Conservation (phyloP, 2,797 vertebrate species). For the Pogonophryne albipinna region DNA sequence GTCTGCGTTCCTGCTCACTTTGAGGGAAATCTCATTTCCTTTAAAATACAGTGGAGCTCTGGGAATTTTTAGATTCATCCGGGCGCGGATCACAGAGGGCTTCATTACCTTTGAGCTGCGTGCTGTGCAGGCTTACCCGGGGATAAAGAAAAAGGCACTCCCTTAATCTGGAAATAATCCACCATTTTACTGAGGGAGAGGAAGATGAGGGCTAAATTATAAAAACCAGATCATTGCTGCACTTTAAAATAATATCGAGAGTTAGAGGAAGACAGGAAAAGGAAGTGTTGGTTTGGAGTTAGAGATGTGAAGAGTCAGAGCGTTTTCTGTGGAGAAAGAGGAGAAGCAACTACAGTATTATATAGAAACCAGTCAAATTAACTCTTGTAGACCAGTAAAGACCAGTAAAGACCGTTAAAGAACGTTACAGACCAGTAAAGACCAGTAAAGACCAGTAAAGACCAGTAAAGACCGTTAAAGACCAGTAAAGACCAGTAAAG, state of each 20-base stretch:
- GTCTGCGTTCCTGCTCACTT: constrained; percentile 43
- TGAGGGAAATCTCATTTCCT: constrained; percentile 73
- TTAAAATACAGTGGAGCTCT: constrained; percentile 72
- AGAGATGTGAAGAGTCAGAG: constrained; percentile 28
- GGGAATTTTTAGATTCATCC: constrained; percentile 79
- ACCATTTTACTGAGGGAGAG: constrained; percentile 80
- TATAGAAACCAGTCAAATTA: too few species aligned
- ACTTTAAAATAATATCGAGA: constrained; percentile 61
- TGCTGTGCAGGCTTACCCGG: constrained; percentile 80
- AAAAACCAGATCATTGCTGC: constrained; percentile 68
- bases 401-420: too few species aligned
- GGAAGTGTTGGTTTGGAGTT: constrained; percentile 38
- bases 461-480: too few species aligned
- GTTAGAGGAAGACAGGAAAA: constrained; percentile 35
- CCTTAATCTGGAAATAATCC: constrained; percentile 89
- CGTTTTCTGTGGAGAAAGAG: background rate
- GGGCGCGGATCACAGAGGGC: constrained; percentile 78
- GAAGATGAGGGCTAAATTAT: constrained; percentile 80
- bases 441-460: too few species aligned
- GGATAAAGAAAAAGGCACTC: constrained; percentile 86
- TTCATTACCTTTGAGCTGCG: constrained; percentile 84
- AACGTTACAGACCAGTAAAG: too few species aligned
- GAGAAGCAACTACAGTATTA: too few species aligned
- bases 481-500: too few species aligned
- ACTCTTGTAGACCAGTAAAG: too few species aligned